Base-by-base conservation (phyloP, 2,888 invertebrate species). In the Tetragonisca angustula region DNA sequence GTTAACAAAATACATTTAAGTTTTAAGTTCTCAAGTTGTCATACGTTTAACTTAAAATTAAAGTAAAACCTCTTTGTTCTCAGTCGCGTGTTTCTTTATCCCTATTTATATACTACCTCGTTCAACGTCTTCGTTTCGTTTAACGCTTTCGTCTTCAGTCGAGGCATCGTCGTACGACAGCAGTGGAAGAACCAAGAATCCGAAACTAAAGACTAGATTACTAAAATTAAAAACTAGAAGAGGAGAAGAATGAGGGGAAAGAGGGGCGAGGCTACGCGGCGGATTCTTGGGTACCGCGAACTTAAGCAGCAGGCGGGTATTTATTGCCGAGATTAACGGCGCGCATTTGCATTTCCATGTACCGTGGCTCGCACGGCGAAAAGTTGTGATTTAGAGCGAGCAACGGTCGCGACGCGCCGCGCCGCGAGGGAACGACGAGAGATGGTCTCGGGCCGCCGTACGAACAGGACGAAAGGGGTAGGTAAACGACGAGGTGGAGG, bases 261-360 rank as follows among this genome's bases (percentile, higher is more conserved):
- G 68, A 74, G 71, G n/a, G 70, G 73, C 81, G 65, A 59, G 43
- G 24, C 27, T 43, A 43, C 21, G 56, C 36, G 32, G 62, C 36
- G 59, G 27, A n/a, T n/a, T n/a, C 61, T 27, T 36, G 21, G 21
- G 64, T 50, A 27, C n/a, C 68, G 79, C 76, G 62, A 75, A 50
- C 77, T 83, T 80, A 76, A 76, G 76, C 72, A 73, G 77, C 74
- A 74, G 80, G 62, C 82, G 72, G 76, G 71, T 87, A 87, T 87
- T 89, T 88, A 89, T 87, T 87, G 81, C 82, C 81, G 84, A 79
- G 87, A 89, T 88, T 87, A 88, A 89, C 88, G 87, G 79, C 77
- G 56, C 27, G 82, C 88, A 87, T 89, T 89, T 88, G 88, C 88
- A 89, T 87, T 79, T 82, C 72, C 84, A 76, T 83, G 87, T 85